Evolutionary conservation across 37 sponge, comb jelly and placozoan species (phyloP).

Genomic region (Beroe ovata): DNA sequence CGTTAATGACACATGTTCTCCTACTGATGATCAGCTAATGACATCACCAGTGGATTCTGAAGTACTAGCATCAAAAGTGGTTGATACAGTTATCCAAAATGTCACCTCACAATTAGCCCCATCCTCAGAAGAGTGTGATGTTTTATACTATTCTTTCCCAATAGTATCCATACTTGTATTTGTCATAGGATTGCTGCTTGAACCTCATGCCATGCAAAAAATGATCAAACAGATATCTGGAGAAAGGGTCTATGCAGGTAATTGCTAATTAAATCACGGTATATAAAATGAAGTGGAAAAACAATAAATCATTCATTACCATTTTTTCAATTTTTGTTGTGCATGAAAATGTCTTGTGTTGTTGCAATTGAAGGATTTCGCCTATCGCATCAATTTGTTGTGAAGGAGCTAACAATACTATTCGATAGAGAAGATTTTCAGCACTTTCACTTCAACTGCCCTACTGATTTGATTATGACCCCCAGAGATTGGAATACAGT

Average conservation of each 20-base stretch:
- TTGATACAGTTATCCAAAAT: not conserved
- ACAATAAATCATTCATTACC: conserved; percentile 8
- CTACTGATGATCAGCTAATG: not conserved
- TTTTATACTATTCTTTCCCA: not conserved
- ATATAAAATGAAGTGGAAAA: not conserved
- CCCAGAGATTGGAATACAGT: conserved; percentile 46
- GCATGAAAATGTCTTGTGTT: conserved; percentile 24
- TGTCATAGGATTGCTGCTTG: not conserved
- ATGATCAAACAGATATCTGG: not conserved
- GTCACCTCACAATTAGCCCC: not conserved
- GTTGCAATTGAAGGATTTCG: conserved; percentile 44
- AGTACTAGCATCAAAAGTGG: too few species aligned
- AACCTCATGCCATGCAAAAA: not conserved
- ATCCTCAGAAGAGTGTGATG: not conserved
- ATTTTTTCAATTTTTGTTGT: not conserved
- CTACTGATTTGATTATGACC: not conserved
- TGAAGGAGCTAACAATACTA: conserved; percentile 28
- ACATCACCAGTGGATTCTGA: not conserved
- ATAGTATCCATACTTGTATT: not conserved
- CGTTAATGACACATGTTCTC: not conserved
- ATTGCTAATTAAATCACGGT: not conserved
- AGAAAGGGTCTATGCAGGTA: not conserved
- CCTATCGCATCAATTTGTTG: conserved; percentile 3
- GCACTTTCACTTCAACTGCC: conserved; percentile 64
- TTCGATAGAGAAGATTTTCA: conserved; percentile 6